Conservation (phyloP, 2,113 vertebrate species). For the Dromiciops gliroides region DNA sequence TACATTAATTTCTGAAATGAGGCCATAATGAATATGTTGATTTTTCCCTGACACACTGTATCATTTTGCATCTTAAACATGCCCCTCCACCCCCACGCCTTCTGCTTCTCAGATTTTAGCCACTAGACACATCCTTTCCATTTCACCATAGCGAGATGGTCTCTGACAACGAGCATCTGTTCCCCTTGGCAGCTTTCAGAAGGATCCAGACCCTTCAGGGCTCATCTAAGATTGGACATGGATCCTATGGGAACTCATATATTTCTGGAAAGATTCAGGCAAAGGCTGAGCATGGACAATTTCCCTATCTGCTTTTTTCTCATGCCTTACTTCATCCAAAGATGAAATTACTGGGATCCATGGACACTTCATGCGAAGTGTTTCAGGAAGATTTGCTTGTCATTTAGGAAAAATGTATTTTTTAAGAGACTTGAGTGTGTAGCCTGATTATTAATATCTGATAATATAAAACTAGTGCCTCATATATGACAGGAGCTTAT, state of each 20-base stretch:
- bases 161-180: slow-evolving; percentile 19
- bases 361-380: background rate
- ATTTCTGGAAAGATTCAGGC: background rate
- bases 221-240: slow-evolving; percentile 39
- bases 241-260: background rate
- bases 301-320: background rate
- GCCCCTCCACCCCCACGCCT: background rate
- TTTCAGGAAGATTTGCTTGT: background rate
- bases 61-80: background rate
- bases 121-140: background rate
- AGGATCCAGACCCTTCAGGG: background rate
- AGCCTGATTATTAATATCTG: background rate
- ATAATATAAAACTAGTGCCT: background rate
- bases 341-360: background rate
- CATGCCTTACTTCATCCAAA: background rate
- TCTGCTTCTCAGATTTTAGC: background rate
- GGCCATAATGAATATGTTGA: background rate
- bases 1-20: background rate
- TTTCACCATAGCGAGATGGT: background rate
- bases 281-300: background rate
- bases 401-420: background rate
- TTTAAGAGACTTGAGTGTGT: background rate
- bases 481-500: background rate
- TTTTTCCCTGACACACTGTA: background rate
- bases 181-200: background rate